Conservation (phyloP, 2,797 vertebrate genomes). For the Clarias platycephalus region DNA sequence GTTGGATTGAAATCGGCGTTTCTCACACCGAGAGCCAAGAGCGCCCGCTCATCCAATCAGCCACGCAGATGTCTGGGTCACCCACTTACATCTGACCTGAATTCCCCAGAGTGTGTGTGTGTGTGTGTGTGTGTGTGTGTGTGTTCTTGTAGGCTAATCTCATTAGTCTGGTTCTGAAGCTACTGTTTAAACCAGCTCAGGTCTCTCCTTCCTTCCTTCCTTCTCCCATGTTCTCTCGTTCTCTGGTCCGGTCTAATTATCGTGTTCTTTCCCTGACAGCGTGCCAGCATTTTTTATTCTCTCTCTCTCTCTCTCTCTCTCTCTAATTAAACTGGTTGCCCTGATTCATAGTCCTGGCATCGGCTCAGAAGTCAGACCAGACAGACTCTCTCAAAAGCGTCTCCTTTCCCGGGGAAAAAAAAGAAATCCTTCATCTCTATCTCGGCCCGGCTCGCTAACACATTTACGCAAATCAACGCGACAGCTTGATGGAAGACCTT, state of each 20-base stretch:
- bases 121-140: slow-evolving; percentile 64
- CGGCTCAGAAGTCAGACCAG: slow-evolving; percentile 4
- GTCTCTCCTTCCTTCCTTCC: slow-evolving; percentile 34
- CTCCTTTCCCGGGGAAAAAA: not conserved
- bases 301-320: not conserved
- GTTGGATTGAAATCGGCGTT: slow-evolving; percentile 16
- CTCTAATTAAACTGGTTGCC: slow-evolving; percentile 25
- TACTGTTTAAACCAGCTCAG: slow-evolving; percentile 31
- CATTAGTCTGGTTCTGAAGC: slow-evolving; percentile 73
- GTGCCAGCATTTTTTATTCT: not conserved
- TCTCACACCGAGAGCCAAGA: slow-evolving; percentile 39
- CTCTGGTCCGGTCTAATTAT: slow-evolving; percentile 11
- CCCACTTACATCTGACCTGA: slow-evolving; percentile 82
- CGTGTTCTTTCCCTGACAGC: not conserved
- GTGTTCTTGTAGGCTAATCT: slow-evolving; percentile 74
- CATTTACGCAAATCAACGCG: not conserved
- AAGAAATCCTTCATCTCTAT: not conserved
- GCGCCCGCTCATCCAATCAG: slow-evolving; percentile 50
- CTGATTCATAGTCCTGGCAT: slow-evolving; percentile 29
- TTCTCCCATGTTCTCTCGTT: slow-evolving; percentile 29
- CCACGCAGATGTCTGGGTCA: slow-evolving; percentile 76
- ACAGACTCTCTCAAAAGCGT: not conserved
- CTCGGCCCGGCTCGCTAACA: not conserved
- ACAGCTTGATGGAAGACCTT: slow-evolving; percentile 6
- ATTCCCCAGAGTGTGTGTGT: slow-evolving; percentile 68